These are phyloP conservation scores for Steromphala cineraria DNA, from an alignment of 2,888 invertebrate species.

Conservation along the genomic window DNA sequence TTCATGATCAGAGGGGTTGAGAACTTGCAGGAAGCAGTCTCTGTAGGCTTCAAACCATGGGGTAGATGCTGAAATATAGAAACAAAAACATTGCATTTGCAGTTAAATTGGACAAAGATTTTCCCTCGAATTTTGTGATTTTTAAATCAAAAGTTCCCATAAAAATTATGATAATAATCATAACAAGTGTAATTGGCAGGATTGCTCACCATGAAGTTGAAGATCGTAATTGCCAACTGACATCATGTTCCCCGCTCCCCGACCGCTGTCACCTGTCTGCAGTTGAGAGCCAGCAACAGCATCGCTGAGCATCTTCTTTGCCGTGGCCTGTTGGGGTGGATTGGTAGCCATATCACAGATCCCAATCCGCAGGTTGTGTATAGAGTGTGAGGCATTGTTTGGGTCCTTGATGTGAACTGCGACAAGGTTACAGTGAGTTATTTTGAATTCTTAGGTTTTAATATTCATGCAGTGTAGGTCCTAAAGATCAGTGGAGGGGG, in stretches of 20 bases:
- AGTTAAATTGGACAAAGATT: no score
- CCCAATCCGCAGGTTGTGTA: slow-evolving; percentile 86
- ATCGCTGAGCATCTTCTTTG: slow-evolving; percentile 89
- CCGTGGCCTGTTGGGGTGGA: slow-evolving; percentile 87
- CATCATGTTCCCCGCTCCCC: slow-evolving; percentile 59
- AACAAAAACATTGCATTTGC: neutral
- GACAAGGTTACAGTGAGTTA: slow-evolving; percentile 49
- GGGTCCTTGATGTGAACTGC: slow-evolving; percentile 90
- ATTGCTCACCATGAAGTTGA: slow-evolving; percentile 71
- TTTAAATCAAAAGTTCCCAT: no score
- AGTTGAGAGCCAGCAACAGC: slow-evolving; percentile 82
- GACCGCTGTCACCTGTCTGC: slow-evolving; percentile 58
- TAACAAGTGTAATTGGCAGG: no score
- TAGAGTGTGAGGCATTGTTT: slow-evolving; percentile 83
- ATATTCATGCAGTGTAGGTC: no score
- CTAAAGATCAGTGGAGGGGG: no score
- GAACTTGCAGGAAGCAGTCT: slow-evolving; percentile 86
- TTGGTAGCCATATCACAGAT: slow-evolving; percentile 88
- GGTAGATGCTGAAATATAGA: slow-evolving; percentile 79
- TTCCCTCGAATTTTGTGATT: no score
- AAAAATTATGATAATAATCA: no score
- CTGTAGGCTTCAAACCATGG: slow-evolving; percentile 98
- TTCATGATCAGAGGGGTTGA: slow-evolving; percentile 91
- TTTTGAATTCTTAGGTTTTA: no score
- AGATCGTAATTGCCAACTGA: slow-evolving; percentile 72